Conservation (phyloP, 2,888 invertebrate species). For the Dicranocentrus wangi region DNA sequence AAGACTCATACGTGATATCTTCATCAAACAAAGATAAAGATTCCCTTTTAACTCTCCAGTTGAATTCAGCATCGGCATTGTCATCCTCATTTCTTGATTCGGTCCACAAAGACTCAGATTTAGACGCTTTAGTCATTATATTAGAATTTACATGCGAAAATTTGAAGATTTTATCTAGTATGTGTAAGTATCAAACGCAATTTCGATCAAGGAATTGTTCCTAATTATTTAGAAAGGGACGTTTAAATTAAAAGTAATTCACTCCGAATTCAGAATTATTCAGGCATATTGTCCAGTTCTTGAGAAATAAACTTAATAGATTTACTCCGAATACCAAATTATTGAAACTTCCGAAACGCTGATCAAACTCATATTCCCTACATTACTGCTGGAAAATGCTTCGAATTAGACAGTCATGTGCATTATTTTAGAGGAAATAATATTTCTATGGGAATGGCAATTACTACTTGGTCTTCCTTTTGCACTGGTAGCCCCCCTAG, state of each 20-base stretch:
- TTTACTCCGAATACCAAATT: conserved; percentile 34
- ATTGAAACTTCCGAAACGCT: too few species aligned
- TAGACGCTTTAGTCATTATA: conserved; percentile 41
- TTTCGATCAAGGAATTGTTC: conserved; percentile 36
- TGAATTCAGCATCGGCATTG: conserved; percentile 48
- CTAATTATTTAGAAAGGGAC: conserved; percentile 6
- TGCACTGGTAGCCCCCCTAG: too few species aligned
- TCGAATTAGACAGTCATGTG: too few species aligned
- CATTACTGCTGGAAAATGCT: too few species aligned
- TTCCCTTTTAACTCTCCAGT: conserved; percentile 55
- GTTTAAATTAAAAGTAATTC: conserved; percentile 34
- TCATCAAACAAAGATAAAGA: conserved; percentile 53
- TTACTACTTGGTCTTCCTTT: too few species aligned
- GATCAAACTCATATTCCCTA: too few species aligned
- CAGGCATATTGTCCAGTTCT: conserved; percentile 3
- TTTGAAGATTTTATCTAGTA: conserved; percentile 38
- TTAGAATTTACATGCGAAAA: conserved; percentile 43
- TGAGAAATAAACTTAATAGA: neutral
- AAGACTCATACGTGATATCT: conserved; percentile 51
- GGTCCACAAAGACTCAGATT: conserved; percentile 54
- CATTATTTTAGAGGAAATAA: too few species aligned
- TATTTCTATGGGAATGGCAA: too few species aligned
- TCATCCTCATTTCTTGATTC: conserved; percentile 43
- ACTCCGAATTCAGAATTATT: conserved; percentile 59
- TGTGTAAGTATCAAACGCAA: conserved; percentile 43